Conservation (phyloP, 2,797 vertebrate species). For the Oceanodroma leucorhoa region DNA sequence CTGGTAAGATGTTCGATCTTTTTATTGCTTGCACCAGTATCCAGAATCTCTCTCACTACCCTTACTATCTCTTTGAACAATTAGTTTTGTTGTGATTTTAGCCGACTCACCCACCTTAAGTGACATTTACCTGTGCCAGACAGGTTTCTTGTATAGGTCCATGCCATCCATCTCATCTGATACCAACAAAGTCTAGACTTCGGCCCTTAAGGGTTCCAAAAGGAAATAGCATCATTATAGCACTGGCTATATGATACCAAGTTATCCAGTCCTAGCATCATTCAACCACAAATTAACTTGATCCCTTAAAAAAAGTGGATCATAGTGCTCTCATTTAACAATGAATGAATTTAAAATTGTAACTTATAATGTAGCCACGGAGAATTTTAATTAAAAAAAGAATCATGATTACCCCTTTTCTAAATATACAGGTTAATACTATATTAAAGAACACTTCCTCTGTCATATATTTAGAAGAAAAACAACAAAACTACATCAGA, state of each 20-base stretch:
- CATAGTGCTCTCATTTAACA: rapidly evolving
- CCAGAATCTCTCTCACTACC: neutral
- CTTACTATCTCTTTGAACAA: neutral
- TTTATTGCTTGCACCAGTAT: neutral
- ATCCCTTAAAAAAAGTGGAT: neutral
- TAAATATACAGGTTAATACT: neutral
- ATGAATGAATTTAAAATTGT: neutral
- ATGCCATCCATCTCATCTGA: neutral
- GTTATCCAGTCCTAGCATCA: neutral
- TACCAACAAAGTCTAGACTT: neutral
- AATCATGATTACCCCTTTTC: neutral
- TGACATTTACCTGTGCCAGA: neutral
- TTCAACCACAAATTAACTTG: neutral
- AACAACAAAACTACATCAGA: neutral
- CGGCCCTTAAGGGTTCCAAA: neutral
- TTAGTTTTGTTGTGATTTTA: neutral
- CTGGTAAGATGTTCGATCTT: neutral
- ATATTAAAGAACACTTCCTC: neutral
- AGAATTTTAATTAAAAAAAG: neutral
- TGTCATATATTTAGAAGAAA: neutral
- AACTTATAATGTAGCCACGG: neutral
- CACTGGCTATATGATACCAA: neutral
- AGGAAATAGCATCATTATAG: neutral
- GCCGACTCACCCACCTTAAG: neutral
- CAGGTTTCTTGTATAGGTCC: neutral